Conservation (phyloP, 2,113 vertebrate genomes). For the Dinomys branickii region DNA sequence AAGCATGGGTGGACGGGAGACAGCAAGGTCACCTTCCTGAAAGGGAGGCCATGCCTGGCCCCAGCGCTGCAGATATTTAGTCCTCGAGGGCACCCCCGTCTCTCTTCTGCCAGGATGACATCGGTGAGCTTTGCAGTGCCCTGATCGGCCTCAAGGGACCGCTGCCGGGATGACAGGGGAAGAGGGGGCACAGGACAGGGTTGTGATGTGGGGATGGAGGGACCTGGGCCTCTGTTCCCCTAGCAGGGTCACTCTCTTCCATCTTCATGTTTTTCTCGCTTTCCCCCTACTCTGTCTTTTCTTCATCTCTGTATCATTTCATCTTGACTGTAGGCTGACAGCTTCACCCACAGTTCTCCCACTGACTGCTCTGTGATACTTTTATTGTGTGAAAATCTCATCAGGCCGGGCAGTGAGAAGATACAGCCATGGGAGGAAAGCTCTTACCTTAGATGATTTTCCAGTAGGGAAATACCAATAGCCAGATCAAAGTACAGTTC, state of each 20-base stretch:
- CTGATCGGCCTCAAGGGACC: not conserved
- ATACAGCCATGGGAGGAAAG: not conserved
- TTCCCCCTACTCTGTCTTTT: not conserved
- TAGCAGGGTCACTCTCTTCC: not conserved
- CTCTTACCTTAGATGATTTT: not conserved
- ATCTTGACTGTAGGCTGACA: too few relatives aligned
- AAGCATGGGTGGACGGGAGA: constrained; percentile 78
- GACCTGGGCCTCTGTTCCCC: not conserved
- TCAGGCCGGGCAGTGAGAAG: not conserved
- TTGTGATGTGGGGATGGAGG: not conserved
- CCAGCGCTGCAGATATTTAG: not conserved
- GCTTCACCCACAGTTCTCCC: not conserved
- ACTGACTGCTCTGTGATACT: not conserved
- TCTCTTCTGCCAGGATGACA: not conserved
- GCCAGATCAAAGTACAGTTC: not conserved
- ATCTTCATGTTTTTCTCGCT: not conserved
- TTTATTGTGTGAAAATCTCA: not conserved
- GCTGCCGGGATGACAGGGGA: not conserved
- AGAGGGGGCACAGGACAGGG: not conserved
- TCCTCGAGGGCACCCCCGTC: not conserved
- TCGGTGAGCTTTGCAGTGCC: not conserved
- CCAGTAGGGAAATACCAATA: not conserved
- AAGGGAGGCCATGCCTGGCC: constrained; percentile 72
- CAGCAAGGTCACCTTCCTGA: constrained; percentile 90
- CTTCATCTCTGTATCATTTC: not conserved